Evolutionary conservation across 1,140 invertebrate genomes (phyloP).

Genomic region (Leptinotarsa texana): DNA sequence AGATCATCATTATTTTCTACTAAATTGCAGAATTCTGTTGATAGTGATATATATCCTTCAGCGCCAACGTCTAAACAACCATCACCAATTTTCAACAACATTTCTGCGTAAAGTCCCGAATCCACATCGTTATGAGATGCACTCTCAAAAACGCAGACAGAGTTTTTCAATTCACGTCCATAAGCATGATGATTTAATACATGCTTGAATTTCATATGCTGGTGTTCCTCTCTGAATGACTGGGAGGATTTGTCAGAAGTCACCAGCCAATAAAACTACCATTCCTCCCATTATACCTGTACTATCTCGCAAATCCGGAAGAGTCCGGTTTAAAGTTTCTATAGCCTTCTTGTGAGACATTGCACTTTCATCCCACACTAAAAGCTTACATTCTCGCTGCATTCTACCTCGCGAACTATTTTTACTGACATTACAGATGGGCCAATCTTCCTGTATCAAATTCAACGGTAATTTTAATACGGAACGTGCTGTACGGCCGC

Average conservation of each 20-base stretch:
- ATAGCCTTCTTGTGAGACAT: constrained; percentile 55
- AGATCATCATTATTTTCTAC: no score
- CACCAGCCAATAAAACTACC: constrained; percentile 56
- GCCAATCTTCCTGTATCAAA: constrained; percentile 43
- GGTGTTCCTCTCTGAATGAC: constrained; percentile 54
- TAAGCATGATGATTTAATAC: constrained; percentile 54
- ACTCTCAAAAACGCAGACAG: constrained; percentile 54
- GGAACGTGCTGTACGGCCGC: constrained; percentile 44
- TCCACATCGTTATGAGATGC: constrained; percentile 50
- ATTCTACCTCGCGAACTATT: constrained; percentile 48
- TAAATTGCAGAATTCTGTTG: no score
- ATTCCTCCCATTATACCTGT: constrained; percentile 28
- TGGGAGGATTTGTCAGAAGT: constrained; percentile 60
- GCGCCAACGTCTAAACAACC: constrained; percentile 24
- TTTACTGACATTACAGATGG: constrained; percentile 40
- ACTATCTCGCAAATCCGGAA: constrained; percentile 43
- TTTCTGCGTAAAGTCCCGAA: constrained; percentile 47
- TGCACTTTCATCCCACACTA: constrained; percentile 54
- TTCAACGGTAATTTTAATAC: constrained; percentile 50
- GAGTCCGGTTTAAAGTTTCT: constrained; percentile 53
- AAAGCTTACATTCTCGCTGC: constrained; percentile 43
- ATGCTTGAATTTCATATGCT: constrained; percentile 56
- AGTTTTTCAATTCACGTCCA: constrained; percentile 55
- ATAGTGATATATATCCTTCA: not conserved
- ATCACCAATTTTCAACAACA: constrained; percentile 53